phyloP scores from a whole-genome alignment of 2,888 invertebrate species.

The Agrotis exclamationis region DNA sequence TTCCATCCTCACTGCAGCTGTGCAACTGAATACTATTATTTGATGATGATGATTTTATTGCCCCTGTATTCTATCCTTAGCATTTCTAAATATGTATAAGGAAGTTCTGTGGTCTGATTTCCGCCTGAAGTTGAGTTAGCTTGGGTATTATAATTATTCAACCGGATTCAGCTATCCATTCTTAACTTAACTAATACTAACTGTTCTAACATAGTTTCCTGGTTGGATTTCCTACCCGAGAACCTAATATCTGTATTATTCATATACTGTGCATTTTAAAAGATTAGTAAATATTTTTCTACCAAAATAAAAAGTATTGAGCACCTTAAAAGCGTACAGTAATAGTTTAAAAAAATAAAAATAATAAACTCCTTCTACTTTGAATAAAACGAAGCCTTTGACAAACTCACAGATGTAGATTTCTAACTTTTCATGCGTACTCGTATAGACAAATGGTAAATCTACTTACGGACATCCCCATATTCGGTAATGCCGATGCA shows the following conservation, averaged over 20 bases:
- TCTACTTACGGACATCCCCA: slow-evolving; percentile 53
- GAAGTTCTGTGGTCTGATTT: slow-evolving; percentile 3
- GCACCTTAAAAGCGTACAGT: no score
- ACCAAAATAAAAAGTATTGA: neutral
- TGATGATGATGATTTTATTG: no score
- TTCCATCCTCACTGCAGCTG: no score
- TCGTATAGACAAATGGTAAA: neutral
- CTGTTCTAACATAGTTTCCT: slow-evolving; percentile 42
- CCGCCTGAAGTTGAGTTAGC: slow-evolving; percentile 5
- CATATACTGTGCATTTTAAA: neutral
- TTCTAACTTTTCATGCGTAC: neutral
- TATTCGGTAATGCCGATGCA: slow-evolving; percentile 44
- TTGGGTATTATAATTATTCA: slow-evolving; percentile 47
- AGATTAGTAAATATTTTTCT: neutral
- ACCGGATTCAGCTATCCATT: slow-evolving; percentile 24
- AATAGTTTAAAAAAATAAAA: no score
- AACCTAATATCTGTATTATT: slow-evolving; percentile 21
- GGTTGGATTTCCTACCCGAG: slow-evolving; percentile 3
- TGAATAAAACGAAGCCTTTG: neutral
- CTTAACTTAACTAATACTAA: slow-evolving; percentile 43
- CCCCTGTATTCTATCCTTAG: no score
- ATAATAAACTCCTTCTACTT: neutral
- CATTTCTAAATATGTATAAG: neutral
- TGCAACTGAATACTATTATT: no score
- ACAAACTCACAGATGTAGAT: neutral